Evolutionary conservation across 2,113 vertebrate genomes (phyloP), one percentile per base, ranked within the genome.

Genomic region (Hystrix cristata): DNA sequence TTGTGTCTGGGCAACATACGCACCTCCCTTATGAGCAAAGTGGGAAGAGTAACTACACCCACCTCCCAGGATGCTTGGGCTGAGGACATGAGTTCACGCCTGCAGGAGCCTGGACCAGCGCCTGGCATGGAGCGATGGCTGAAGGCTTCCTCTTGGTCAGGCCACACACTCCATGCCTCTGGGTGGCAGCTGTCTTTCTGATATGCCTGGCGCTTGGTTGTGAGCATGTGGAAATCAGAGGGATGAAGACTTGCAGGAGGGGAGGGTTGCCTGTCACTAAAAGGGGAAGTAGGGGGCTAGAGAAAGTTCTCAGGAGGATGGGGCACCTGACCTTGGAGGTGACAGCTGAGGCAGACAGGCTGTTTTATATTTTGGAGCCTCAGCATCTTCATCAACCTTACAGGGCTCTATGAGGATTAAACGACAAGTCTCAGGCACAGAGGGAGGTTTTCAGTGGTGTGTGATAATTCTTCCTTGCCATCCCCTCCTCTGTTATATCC

Each of bases 101-200:
- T 2, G n/a, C 31, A 6, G 48, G 29, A 1, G 18, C 29, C 27
- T 8, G 27, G 69, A 34, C 62, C 62, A 15, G 38, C 1, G 19
- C 16, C 48, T 15, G 64, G 55, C 38, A 9, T 12, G 5, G 23
- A 7, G 46, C 0, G 0, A 9, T 4, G 29, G 62, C 34, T 0
- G 2, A 83, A 31, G 3, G 27, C 31, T 27, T 0, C 31, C 27
- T 18, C 72, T 65, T 55, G 19, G 31, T 1, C 5, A 12, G 60
- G 55, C 31, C 15, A 5, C n/a, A 38, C 0, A 0, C 5, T 38
- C 48, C 46, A 9, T n/a, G 38, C 7, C 16, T 4, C 34, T 25
- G 71, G 23, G 46, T 0, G 23, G 78, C 59, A 38, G 38, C 79
- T 43, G 46, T 15, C 16, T 34, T 60, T 29, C 23, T 69, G 8